Conservation (phyloP, 2,113 vertebrate genomes). For the Erythrocercus mccallii region DNA sequence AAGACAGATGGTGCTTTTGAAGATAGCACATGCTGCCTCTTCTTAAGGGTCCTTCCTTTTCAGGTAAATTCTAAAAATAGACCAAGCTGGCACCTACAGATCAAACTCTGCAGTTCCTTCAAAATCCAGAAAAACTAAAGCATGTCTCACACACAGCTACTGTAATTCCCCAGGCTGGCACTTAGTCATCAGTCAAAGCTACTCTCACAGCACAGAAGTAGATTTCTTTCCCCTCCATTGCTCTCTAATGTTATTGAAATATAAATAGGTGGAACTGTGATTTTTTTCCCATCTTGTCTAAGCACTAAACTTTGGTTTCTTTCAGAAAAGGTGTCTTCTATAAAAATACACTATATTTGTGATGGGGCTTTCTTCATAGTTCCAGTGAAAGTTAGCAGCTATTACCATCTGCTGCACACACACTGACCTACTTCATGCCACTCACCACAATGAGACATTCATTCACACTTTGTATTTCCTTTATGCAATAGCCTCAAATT, state of each 20-base stretch:
- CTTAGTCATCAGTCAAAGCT: background rate
- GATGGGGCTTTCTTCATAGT: background rate
- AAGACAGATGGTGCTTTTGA: conserved; percentile 14
- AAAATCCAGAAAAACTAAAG: background rate
- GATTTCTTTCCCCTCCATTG: background rate
- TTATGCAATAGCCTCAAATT: background rate
- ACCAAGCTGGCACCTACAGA: background rate
- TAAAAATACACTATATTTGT: background rate
- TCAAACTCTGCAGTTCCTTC: background rate
- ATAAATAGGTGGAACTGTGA: background rate
- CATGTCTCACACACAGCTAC: background rate
- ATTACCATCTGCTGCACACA: background rate
- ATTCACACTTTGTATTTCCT: background rate
- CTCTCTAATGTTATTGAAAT: conserved; percentile 4
- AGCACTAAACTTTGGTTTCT: background rate
- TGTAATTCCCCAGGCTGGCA: background rate
- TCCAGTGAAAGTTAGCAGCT: background rate
- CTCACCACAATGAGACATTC: conserved; percentile 1
- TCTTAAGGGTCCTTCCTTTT: conserved; percentile 17
- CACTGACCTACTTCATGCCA: background rate
- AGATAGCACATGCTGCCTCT: background rate
- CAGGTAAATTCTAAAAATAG: conserved; percentile 22
- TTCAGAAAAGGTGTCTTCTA: background rate
- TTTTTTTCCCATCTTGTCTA: background rate
- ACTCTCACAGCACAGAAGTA: background rate